Base-by-base conservation (phyloP, 37 sponge, comb jelly and placozoan genomes). In the Cladorhizidae sp. region DNA sequence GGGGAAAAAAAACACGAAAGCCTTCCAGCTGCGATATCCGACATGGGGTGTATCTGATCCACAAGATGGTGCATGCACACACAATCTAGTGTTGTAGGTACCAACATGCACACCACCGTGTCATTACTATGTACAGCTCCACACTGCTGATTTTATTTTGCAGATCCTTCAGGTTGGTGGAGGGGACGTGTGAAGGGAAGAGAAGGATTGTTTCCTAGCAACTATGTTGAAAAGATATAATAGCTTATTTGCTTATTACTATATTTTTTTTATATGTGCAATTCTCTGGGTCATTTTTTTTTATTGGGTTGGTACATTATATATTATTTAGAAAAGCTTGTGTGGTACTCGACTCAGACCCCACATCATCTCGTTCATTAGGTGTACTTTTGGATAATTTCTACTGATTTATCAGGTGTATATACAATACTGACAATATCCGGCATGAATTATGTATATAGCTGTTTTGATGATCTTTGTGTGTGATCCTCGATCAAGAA, bases 161-260 rank as follows among this genome's bases (percentile, higher is more conserved):
- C 71, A 95, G 96, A 92, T 87, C 68, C 80, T 25, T 81, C 84
- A 75, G 98, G 98, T 0, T 97, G 98, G 98, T 97, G 98, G 98
- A 91, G 74, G 29, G 98, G 98, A 15, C 73, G 77, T 51, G 52
- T 97, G 40, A 87, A 68, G 40, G 98, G 95, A 15, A 90, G 76
- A 68, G 93, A 92, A 81, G 98, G 98, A 26, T 85, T 97, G 12
- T 97, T 97, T 65, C 98, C 98, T 20, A 87, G 77, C 64, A 97
- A 97, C 83, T 97, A 97, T 69, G 82, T 94, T 36, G 93, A 97
- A 55, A 85, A 92, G 54, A 74, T 90, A 38, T 91, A 62, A 15
- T 29, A 72, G 51, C n/a, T 36, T 37, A 38, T 61, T 9, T 45
- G 49, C 9, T 9, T 5, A 12, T 45, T 45, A 12, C 9, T 9